phyloP scores from a whole-genome alignment of 2,113 vertebrate species.

The Oxyruncus cristatus region DNA sequence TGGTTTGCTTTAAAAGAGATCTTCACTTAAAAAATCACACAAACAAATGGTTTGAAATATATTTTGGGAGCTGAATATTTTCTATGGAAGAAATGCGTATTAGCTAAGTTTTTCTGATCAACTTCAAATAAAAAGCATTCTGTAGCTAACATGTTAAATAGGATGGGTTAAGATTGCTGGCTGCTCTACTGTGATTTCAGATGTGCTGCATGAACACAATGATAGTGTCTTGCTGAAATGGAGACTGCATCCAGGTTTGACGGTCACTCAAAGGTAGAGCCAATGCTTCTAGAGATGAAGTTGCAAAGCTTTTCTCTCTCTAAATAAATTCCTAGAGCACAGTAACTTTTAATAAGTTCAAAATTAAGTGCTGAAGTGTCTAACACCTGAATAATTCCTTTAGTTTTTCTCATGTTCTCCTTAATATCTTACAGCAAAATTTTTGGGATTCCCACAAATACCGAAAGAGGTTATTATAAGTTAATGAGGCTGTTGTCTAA shows the following conservation, averaged over 20 bases:
- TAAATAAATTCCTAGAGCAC: background rate
- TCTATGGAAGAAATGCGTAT: background rate
- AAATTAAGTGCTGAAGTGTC: background rate
- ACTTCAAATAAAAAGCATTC: background rate
- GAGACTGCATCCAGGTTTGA: background rate
- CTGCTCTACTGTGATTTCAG: background rate
- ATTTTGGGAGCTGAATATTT: background rate
- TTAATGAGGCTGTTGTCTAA: background rate
- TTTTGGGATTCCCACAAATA: background rate
- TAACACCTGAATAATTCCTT: background rate
- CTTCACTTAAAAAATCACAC: background rate
- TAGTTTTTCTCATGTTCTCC: background rate
- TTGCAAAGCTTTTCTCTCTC: background rate
- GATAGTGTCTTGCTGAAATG: background rate
- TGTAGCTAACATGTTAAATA: background rate
- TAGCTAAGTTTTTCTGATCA: background rate
- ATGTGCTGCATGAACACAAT: background rate
- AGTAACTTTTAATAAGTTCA: background rate
- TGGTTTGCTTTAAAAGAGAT: background rate
- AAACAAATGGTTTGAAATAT: background rate
- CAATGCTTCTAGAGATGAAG: background rate
- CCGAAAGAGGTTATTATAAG: background rate
- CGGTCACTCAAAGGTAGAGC: background rate
- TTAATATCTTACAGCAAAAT: background rate
- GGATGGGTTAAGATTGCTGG: background rate